These are phyloP conservation scores for Lumbricus terrestris DNA, from an alignment of 2,888 invertebrate genomes.

Conservation along the genomic window DNA sequence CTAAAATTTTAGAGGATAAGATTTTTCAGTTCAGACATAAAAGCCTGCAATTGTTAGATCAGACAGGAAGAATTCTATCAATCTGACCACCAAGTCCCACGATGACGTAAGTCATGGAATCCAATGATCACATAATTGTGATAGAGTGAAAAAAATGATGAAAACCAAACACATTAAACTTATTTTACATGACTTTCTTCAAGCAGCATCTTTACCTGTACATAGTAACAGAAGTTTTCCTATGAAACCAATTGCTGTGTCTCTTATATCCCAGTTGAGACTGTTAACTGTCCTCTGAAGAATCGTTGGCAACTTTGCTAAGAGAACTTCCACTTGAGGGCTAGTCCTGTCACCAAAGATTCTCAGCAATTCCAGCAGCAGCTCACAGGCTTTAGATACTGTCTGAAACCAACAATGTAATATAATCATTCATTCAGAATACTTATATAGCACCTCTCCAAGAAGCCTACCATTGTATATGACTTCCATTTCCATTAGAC, in stretches of 20 bases:
- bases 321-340: neutral
- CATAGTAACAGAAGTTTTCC: neutral
- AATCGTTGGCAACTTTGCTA: neutral
- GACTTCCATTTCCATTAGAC: no score
- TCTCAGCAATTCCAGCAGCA: neutral
- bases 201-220: neutral
- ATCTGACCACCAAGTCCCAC: neutral
- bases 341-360: neutral
- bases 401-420: neutral
- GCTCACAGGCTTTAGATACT: neutral
- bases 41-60: neutral
- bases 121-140: neutral
- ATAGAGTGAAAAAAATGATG: neutral
- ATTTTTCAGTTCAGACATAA: neutral
- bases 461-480: no score
- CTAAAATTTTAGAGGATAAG: neutral
- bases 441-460: no score
- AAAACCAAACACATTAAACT: neutral
- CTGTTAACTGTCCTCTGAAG: neutral
- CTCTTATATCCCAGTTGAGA: constrained; percentile 14
- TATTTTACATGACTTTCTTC: neutral
- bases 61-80: neutral
- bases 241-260: neutral
- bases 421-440: no score
- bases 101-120: neutral